A percentile compares a stretch with the other conserved stretches of the same genome.
These are phyloP conservation scores for Cydia splendana DNA, from an alignment of 1,140 invertebrate species.

Conservation along the genomic window DNA sequence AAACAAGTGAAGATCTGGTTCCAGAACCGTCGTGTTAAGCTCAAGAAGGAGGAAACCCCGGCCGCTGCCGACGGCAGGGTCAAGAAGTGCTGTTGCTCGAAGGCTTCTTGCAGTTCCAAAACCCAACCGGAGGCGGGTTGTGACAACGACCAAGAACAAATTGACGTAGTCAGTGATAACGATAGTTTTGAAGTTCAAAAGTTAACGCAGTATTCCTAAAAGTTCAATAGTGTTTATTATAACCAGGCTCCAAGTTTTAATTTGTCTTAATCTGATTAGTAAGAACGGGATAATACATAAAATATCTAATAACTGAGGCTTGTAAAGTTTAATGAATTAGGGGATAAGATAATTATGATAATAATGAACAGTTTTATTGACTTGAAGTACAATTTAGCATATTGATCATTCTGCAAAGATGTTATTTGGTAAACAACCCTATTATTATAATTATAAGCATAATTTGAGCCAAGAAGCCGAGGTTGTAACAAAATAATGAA, in stretches of 20 bases:
- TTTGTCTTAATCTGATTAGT: not conserved
- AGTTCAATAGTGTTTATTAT: not conserved
- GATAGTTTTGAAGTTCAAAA: slow-evolving; percentile 63
- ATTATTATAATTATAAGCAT: slow-evolving; percentile 16
- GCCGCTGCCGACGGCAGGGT: slow-evolving; percentile 49
- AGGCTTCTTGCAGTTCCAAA: slow-evolving; percentile 50
- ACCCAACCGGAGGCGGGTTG: slow-evolving; percentile 53
- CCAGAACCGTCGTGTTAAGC: slow-evolving; percentile 94
- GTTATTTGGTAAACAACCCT: slow-evolving; percentile 24
- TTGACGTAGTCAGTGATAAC: slow-evolving; percentile 72
- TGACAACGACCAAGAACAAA: slow-evolving; percentile 70
- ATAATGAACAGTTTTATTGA: not conserved
- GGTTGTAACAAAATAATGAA: not conserved
- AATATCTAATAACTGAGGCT: no score
- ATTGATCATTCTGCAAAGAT: slow-evolving; percentile 17
- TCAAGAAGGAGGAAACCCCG: slow-evolving; percentile 87
- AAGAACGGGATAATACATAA: no score
- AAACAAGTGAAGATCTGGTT: slow-evolving; percentile 99
- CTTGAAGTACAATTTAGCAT: not conserved
- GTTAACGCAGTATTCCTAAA: slow-evolving; percentile 57
- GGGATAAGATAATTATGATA: not conserved
- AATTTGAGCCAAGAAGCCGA: slow-evolving; percentile 14
- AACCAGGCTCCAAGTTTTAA: not conserved
- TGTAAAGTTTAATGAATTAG: no score
- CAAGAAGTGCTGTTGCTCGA: slow-evolving; percentile 69